Evolutionary conservation across 2,888 invertebrate genomes (phyloP).

Genomic region (Stenurella melanura): DNA sequence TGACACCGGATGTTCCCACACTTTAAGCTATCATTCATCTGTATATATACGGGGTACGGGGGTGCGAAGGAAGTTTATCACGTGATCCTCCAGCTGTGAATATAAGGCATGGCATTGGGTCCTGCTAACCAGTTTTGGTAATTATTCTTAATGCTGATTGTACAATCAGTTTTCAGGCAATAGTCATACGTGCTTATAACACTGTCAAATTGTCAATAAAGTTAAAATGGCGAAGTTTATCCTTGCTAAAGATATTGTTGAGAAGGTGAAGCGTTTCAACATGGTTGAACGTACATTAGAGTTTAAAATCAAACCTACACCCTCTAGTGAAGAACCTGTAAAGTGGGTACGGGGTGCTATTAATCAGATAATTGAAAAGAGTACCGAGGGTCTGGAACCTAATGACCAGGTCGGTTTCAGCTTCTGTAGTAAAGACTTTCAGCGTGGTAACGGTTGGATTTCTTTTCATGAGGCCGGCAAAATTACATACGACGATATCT

Average conservation of each 20-base stretch:
- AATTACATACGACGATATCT: constrained; percentile 23
- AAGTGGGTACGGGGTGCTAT: not conserved
- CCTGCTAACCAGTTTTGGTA: too few relatives aligned
- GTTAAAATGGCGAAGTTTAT: constrained; percentile 33
- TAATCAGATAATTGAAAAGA: not conserved
- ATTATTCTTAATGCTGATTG: too few relatives aligned
- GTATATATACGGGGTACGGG: too few relatives aligned
- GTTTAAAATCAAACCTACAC: constrained; percentile 30
- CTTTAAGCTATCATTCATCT: too few relatives aligned
- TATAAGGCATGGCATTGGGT: too few relatives aligned
- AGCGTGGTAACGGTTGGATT: constrained; percentile 30
- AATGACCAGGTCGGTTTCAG: constrained; percentile 29
- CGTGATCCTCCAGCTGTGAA: too few relatives aligned
- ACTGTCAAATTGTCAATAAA: too few relatives aligned
- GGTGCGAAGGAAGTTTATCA: too few relatives aligned
- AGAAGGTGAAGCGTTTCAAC: constrained; percentile 31
- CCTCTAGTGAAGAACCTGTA: constrained; percentile 19
- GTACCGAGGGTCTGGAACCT: not conserved
- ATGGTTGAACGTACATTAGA: constrained; percentile 21
- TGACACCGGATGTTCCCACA: too few relatives aligned
- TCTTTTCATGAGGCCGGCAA: constrained; percentile 7
- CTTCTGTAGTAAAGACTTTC: constrained; percentile 30
- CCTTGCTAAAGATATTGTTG: constrained; percentile 26
- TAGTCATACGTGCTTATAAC: too few relatives aligned
- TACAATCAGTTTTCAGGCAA: too few relatives aligned